A percentile compares a stretch with the other conserved stretches of the same genome.
These are phyloP conservation scores for Rynchops niger DNA, from an alignment of 2,113 vertebrate genomes.

Conservation along the genomic window DNA sequence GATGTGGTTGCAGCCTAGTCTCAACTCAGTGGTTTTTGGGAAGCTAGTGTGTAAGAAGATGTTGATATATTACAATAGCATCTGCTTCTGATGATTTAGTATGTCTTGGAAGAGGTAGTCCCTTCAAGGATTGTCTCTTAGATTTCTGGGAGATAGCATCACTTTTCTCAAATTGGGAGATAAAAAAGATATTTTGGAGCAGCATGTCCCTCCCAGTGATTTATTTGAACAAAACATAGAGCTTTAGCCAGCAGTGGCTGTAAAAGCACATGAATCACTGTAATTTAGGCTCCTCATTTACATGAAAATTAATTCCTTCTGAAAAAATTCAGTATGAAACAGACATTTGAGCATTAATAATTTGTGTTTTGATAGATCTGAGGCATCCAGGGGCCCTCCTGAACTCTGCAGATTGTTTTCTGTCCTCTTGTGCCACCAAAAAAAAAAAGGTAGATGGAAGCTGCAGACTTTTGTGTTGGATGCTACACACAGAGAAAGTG, in stretches of 20 bases:
- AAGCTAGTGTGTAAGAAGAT: neutral
- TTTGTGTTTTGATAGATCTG: neutral
- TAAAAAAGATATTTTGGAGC: neutral
- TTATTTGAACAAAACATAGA: neutral
- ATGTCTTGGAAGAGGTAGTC: neutral
- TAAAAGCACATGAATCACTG: neutral
- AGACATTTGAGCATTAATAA: neutral
- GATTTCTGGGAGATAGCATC: neutral
- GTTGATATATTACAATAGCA: neutral
- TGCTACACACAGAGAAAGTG: neutral
- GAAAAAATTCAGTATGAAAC: neutral
- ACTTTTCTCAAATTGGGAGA: neutral
- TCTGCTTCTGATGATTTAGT: neutral
- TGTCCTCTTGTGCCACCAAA: neutral
- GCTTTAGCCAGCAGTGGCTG: neutral
- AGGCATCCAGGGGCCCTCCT: neutral
- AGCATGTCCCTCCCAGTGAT: neutral
- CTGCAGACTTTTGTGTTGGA: neutral
- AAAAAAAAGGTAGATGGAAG: neutral
- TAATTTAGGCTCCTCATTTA: neutral
- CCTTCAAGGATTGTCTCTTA: neutral
- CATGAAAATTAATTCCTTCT: neutral
- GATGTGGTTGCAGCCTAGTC: neutral
- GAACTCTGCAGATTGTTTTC: neutral
- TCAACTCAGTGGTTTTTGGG: neutral